Base-by-base conservation (phyloP, 1,140 invertebrate species). In the Drosophila kepulauana region DNA sequence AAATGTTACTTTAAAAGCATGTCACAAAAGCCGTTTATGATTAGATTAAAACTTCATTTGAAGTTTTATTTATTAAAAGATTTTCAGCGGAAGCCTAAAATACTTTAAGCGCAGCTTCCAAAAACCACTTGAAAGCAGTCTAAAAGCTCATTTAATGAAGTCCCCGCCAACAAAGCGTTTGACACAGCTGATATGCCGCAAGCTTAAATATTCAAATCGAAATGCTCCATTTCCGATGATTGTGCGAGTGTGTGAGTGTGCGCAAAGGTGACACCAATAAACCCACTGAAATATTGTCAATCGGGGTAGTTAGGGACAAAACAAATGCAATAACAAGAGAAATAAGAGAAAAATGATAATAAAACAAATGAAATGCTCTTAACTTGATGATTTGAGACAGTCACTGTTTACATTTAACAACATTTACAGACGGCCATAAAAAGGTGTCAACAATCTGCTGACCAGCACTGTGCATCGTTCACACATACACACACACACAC, bases 251-350 rank as follows among this genome's bases (percentile, higher is more conserved):
- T 58, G n/a, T 65, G 48, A 58, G 20, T 25, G 20, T 58, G 65
- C 63, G 54, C 35, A 59, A 68, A 59, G 79, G 70, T 82, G 75
- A 68, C 70, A 82, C 67, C 68, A 82, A 81, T 82, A 79, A 86
- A 76, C 67, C 70, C 78, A 82, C 78, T 82, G 72, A 86, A 73
- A 79, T 82, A 86, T 79, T 82, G 68, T 86, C 84, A 87, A 87
- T 87, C 80, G 75, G 57, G 58, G 72, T 69, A 57, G 72, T 69
- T 69, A 57, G 66, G 66, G 72, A 38, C 41, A 73, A 68, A 45
- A 41, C 25, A 38, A 49, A 28, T 46, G 62, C 20, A 63, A 57
- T 38, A 25, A 45, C 63, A 66, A 33, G 11, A 20, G 16, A 13
- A 51, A 63, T 30, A 63, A 63, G 3, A 51, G 35, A n/a, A 35